Base-by-base conservation (phyloP, 37 sponge, comb jelly and placozoan genomes). In the Chondrosia reniformis region DNA sequence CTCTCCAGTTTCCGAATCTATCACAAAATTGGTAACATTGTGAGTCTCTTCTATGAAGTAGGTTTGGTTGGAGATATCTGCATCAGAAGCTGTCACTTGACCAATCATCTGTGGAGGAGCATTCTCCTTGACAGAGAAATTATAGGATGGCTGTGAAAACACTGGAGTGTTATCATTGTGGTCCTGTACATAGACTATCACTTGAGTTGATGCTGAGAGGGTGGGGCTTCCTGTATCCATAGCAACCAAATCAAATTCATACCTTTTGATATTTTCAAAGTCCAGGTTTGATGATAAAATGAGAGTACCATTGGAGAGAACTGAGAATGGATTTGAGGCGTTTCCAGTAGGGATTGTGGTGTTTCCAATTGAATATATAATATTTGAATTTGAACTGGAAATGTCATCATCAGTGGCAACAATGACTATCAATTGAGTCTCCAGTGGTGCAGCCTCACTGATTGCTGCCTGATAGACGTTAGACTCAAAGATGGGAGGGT, bases 161-260 rank as follows among this genome's bases (percentile, higher is more conserved):
- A 28, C 15, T 33, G 91, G 83, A 40, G 42, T 43, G 76, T 81
- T 78, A 74, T 91, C 89, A 79, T 95, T 85, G 1, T 59, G 49
- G 66, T 91, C 87, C 28, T 74, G 42, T 15, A 89, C 36, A 5
- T 27, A 56, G 12, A 86, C 42, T n/a, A 55, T 80, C 22, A 88
- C 83, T 3, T 6, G 72, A 0, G 72, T 40, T 41, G 72, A 34
- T 22, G 72, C 39, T 8, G 22, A 34, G 2, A 39, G 36, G 10
- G 72, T 21, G 22, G 44, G 43, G 72, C 2, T 69, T 40, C 72
- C 72, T 40, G 72, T 69, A 69, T 69, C 72, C 72, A 69, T 40
- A 44, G 36, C 72, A 69, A 69, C 43, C 22, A 40, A 41, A 69
- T 69, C 72, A 40, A 69, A 69, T 22, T 69, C 72, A 6, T 69